phyloP scores from a whole-genome alignment of 53 echinoderm and acorn worm species.

The Antedon mediterranea region DNA sequence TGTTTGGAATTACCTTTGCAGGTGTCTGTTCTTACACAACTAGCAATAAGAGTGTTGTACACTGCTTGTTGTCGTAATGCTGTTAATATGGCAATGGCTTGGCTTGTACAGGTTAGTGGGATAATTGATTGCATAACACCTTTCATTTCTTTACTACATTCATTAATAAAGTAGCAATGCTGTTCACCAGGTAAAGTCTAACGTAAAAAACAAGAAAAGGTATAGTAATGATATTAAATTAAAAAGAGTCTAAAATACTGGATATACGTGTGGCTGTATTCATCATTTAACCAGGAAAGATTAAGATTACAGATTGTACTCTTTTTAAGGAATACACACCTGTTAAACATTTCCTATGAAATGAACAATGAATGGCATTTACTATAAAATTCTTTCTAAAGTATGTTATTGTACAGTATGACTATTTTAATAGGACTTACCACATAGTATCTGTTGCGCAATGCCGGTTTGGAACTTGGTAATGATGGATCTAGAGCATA shows the following conservation, averaged over 20 bases:
- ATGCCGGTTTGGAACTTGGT: constrained; percentile 13
- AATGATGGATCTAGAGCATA: constrained; percentile 60
- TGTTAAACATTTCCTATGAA: too few relatives aligned
- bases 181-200: constrained; percentile 25
- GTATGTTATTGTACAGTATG: too few relatives aligned
- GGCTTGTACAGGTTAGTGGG: constrained; percentile 45
- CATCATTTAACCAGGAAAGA: too few relatives aligned
- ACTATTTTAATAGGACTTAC: too few relatives aligned
- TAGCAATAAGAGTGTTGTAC: constrained; percentile 88
- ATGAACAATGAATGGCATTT: too few relatives aligned
- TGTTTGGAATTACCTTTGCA: constrained; percentile 57
- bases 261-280: too few relatives aligned
- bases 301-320: too few relatives aligned
- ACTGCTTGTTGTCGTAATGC: constrained; percentile 73
- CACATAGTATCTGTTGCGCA: constrained; percentile 61
- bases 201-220: too few relatives aligned
- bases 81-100: constrained; percentile 22
- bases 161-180: constrained; percentile 92
- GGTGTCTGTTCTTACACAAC: constrained; percentile 63
- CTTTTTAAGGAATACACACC: too few relatives aligned
- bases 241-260: too few relatives aligned
- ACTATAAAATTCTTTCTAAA: too few relatives aligned
- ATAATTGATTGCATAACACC: constrained; percentile 80
- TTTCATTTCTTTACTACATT: constrained; percentile 48
- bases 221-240: too few relatives aligned